Conservation (phyloP, 2,888 invertebrate genomes). For the Machimus rusticus region DNA sequence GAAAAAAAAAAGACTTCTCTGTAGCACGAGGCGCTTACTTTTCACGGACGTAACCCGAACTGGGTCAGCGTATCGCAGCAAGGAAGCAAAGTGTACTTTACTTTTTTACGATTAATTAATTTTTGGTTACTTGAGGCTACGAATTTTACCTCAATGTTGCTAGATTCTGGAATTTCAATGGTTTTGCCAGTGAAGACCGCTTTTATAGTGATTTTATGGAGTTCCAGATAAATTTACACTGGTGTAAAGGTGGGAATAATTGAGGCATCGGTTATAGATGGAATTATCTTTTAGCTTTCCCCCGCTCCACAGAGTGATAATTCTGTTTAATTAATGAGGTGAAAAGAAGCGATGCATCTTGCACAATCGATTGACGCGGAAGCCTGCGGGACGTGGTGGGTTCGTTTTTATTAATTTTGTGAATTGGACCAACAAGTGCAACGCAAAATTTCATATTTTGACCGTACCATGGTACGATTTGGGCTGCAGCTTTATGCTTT, state of each 20-base stretch:
- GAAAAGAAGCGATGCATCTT: neutral
- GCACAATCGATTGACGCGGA: neutral
- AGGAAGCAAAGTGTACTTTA: neutral
- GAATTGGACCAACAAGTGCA: neutral
- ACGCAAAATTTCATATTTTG: neutral
- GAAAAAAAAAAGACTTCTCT: neutral
- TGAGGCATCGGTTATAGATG: neutral
- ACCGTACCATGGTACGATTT: neutral
- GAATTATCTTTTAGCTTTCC: neutral
- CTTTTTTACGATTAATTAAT: neutral
- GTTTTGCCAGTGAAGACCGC: neutral
- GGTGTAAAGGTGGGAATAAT: neutral
- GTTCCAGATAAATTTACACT: neutral
- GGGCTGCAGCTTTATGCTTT: neutral
- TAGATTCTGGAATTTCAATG: neutral
- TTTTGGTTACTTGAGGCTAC: neutral
- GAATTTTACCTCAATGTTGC: neutral
- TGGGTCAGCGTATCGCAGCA: neutral
- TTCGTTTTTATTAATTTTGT: neutral
- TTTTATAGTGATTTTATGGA: neutral
- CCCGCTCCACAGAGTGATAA: neutral
- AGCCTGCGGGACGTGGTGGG: neutral
- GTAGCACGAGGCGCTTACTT: neutral
- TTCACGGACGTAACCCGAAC: neutral
- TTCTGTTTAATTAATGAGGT: neutral